These are phyloP conservation scores for Danio rerio DNA, from an alignment of 2,113 vertebrate genomes.

Conservation along the genomic window DNA sequence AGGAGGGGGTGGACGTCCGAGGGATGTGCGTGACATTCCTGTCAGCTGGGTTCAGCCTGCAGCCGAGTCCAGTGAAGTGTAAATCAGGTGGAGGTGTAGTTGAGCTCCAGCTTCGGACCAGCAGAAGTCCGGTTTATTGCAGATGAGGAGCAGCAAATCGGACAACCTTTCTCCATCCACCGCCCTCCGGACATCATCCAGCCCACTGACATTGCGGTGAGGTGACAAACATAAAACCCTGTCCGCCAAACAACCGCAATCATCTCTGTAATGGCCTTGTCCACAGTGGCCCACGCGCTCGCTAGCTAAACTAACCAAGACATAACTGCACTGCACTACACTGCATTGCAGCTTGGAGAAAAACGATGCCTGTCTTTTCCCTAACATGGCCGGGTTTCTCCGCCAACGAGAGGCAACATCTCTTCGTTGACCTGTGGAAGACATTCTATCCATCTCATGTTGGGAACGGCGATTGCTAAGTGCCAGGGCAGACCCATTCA, in stretches of 20 bases:
- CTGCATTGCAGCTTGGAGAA: constrained; percentile 15
- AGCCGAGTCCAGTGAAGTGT: constrained; percentile 7
- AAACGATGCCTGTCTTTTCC: constrained; percentile 23
- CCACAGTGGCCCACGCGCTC: constrained; percentile 6
- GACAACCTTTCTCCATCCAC: constrained; percentile 19
- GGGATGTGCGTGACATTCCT: constrained; percentile 33
- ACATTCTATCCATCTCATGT: constrained; percentile 43
- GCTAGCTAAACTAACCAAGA: constrained; percentile 31
- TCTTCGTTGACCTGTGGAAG: constrained; percentile 40
- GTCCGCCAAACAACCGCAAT: constrained; percentile 32
- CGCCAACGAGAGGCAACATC: constrained; percentile 4
- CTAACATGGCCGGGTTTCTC: constrained; percentile 21
- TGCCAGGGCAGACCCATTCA: constrained; percentile 28
- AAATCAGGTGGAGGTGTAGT: constrained; percentile 48
- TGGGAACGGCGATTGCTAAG: constrained; percentile 44
- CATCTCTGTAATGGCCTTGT: constrained; percentile 19
- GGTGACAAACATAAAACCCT: constrained; percentile 27
- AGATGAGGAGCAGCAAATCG: constrained; percentile 3
- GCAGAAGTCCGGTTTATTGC: neutral
- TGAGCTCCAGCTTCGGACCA: constrained; percentile 7
- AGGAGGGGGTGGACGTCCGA: constrained; percentile 6
- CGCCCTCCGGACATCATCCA: constrained; percentile 20
- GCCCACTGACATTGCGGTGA: neutral
- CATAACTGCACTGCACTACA: constrained; percentile 11
- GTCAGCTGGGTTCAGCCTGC: constrained; percentile 38